These are phyloP conservation scores for Fregetta grallaria DNA, from an alignment of 2,113 vertebrate species.

Conservation along the genomic window DNA sequence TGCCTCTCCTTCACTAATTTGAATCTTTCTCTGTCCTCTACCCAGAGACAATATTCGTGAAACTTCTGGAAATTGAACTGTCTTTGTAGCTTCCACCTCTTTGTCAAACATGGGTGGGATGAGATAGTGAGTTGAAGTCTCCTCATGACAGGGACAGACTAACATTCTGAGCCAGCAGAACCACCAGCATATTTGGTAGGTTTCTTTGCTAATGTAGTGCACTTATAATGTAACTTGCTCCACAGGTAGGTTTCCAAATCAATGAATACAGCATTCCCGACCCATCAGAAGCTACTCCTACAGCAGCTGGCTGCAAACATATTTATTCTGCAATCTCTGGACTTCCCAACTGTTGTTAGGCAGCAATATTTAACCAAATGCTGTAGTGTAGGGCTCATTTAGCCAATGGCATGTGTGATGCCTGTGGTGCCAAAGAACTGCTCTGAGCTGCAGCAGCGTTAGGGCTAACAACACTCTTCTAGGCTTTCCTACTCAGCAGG, in stretches of 20 bases:
- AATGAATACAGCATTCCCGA: not conserved
- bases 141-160: not conserved
- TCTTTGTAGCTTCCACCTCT: not conserved
- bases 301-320: not conserved
- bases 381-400: not conserved
- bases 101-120: not conserved
- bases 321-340: not conserved
- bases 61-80: not conserved
- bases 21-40: not conserved
- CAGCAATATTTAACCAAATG: constrained; percentile 9
- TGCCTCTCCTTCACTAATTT: not conserved
- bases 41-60: not conserved
- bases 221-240: not conserved
- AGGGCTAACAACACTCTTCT: not conserved
- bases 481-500: constrained; percentile 22
- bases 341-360: not conserved
- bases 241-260: not conserved
- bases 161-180: not conserved
- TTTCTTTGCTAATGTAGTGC: not conserved
- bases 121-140: not conserved
- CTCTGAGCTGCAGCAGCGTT: not conserved
- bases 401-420: not conserved
- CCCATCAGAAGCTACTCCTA: not conserved
- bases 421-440: not conserved
- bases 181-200: not conserved